Evolutionary conservation across 2,797 vertebrate species (phyloP), one percentile per base, ranked within the genome.

Genomic region (Dermochelys coriacea): DNA sequence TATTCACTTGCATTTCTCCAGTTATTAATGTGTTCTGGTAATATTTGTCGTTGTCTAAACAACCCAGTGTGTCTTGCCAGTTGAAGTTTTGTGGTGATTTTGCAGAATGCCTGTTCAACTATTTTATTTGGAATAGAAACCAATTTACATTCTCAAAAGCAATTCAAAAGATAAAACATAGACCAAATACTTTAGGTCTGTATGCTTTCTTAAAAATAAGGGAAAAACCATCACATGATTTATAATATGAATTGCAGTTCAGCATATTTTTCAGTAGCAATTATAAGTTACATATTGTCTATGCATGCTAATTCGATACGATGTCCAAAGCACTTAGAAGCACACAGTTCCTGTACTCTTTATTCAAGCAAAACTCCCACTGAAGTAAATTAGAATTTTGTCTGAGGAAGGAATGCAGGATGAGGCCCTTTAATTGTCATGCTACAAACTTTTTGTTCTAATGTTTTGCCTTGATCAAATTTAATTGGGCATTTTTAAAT

Each of bases 381-480:
- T 80, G 15, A 71, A 61, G 25, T 77, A 93, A 87, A 93, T 18
- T 91, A 89, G 84, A 37, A 0, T 54, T 88, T 94, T 84, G 84
- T 5, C 18, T 41, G 10, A 37, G 61, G 16, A 68, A 68, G 61
- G 49, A 83, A 31, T 78, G 84, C 84, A 61, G 89, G 77, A 89
- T 57, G 92, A 52, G 47, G 10, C 71, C 84, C 91, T 90, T 88
- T 41, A 88, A 91, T 80, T 92, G 86, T 91, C 81, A 54, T 49
- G 47, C 52, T 91, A 79, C 74, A 88, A 29, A 27, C n/a, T 91
- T 95, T 82, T 90, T 7, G 77, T 57, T 16, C 74, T 93, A 91
- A 93, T 89, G 88, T 87, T 45, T 91, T 27, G 18, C 88, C 91
- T 81, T 87, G 68, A 91, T 94, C 21, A 90, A 94, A 87, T 45